These are phyloP conservation scores for Hydropotes inermis DNA, from an alignment of 2,113 vertebrate species.

Conservation along the genomic window DNA sequence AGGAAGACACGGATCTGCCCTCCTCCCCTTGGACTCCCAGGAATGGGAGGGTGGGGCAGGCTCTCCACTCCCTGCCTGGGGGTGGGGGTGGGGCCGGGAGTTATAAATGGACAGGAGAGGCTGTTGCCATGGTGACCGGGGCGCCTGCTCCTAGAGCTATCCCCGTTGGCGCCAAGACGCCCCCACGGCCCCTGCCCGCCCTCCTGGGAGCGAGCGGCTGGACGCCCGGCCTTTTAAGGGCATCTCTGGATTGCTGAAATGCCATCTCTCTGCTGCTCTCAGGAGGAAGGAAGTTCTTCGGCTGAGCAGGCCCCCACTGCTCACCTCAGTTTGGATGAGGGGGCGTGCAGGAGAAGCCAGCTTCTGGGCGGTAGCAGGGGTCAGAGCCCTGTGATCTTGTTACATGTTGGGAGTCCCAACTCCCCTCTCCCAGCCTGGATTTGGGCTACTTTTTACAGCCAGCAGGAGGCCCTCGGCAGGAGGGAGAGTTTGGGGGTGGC, in stretches of 20 bases:
- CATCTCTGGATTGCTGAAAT: neutral
- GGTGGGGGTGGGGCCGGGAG: neutral
- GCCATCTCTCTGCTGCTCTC: neutral
- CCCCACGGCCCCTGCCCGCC: neutral
- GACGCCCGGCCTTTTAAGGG: conserved; percentile 10
- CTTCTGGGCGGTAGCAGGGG: neutral
- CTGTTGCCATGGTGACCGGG: neutral
- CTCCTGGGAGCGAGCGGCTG: neutral
- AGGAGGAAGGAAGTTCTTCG: neutral
- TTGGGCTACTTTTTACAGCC: neutral
- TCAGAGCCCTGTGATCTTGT: neutral
- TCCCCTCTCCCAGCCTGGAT: neutral
- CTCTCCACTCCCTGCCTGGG: neutral
- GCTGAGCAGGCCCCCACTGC: neutral
- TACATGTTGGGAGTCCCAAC: neutral
- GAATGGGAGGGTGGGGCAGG: neutral
- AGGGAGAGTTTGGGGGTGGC: neutral
- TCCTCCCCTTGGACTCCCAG: neutral
- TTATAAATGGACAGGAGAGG: neutral
- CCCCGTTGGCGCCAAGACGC: neutral
- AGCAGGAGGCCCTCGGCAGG: neutral
- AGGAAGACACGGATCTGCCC: accelerated
- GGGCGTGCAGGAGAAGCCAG: neutral
- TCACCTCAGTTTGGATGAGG: neutral
- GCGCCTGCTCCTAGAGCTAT: neutral